Percentiles rank a stretch among this genome's conserved stretches.
Conservation (phyloP, 2,113 vertebrate genomes). For the Rhynchomys soricoides region DNA sequence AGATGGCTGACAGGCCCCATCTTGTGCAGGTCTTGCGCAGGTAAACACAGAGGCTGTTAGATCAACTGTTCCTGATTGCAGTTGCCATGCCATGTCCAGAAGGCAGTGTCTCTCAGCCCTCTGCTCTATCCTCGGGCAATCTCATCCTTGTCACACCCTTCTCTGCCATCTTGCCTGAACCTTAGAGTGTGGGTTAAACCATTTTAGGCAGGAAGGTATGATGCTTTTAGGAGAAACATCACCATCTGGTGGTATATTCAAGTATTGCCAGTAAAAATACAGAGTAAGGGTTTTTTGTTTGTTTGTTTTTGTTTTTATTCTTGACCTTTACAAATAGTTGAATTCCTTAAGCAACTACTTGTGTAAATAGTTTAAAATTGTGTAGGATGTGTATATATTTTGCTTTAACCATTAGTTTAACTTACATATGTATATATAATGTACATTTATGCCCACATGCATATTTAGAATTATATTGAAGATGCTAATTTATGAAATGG, state of each 20-base stretch:
- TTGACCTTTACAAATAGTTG: background rate
- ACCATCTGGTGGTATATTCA: slow-evolving; percentile 68
- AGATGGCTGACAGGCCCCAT: background rate
- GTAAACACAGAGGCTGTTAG: background rate
- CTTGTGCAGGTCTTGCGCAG: background rate
- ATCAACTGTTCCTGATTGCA: background rate
- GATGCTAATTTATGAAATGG: background rate
- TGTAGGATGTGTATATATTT: background rate
- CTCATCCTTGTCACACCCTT: background rate
- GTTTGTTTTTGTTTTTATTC: background rate
- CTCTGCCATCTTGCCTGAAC: background rate
- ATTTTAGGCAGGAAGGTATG: background rate
- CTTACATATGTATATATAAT: too few species aligned
- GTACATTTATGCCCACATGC: background rate
- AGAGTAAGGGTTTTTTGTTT: too few species aligned
- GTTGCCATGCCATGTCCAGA: too few species aligned
- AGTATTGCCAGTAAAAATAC: slow-evolving; percentile 68
- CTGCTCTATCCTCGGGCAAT: background rate
- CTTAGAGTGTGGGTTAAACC: background rate
- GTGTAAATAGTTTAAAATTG: background rate
- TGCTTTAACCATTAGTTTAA: background rate
- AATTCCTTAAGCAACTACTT: background rate
- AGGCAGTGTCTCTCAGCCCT: background rate
- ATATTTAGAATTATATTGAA: slow-evolving; percentile 23
- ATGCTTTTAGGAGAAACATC: slow-evolving; percentile 63